Base-by-base conservation (phyloP, 2,888 invertebrate genomes). In the Acrocyrtus sp. region DNA sequence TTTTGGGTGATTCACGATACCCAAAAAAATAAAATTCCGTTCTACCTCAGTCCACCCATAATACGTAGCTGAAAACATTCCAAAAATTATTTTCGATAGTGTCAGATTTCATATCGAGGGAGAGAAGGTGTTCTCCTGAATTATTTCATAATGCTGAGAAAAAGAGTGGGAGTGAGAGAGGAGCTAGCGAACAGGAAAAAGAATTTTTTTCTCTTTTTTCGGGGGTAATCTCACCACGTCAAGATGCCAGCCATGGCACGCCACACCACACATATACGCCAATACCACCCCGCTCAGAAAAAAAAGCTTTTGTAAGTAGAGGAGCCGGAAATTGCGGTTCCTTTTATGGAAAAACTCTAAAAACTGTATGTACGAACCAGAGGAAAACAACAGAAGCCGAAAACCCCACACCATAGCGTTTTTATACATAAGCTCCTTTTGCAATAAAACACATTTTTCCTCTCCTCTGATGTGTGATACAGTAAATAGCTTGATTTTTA, bases 321-420 rank as follows among this genome's bases (percentile, higher is more conserved):
- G 41, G 51, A 48, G 50, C 69, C 69, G 69, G 69, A 69, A 69
- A 69, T 69, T 69, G 69, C 61, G 69, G 69, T 69, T 69, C 62
- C 69, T 50, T 69, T 69, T 69, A 62, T 43, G 56, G 58, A 24
- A 17, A 41, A 50, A 26, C 17, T 22, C 22, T n/a, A n/a, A 50
- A 15, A 12, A n/a, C n/a, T n/a, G n/a, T n/a, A n/a, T n/a, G n/a
- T n/a, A n/a, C 57, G 45, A 3, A 24, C 21, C 47, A 17, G 19
- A 12, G 6, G 22, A 34, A 29, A 43, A 45, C n/a, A 45, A 24
- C 41, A 47, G 48, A 29, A 27, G 29, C 21, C 10, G 34, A 54
- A 17, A 8, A 8, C 15, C 1, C 8, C 57, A 43, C n/a, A n/a
- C n/a, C n/a, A n/a, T n/a, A n/a, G n/a, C n/a, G n/a, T n/a, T n/a